Conservation (phyloP, 1,140 invertebrate species). For the Pogonognathellus flavescens region DNA sequence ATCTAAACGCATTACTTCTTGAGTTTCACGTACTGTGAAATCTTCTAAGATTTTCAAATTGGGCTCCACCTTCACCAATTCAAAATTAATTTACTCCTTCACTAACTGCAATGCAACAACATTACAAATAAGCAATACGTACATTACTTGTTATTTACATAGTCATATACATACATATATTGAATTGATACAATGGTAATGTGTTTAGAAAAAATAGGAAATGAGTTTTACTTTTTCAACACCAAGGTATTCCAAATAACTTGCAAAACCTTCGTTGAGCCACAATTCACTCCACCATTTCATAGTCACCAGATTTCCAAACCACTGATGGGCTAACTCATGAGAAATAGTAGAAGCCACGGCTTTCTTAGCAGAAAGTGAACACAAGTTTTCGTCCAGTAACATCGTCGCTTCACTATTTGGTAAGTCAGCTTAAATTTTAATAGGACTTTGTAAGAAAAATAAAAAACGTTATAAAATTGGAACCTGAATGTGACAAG, state of each 20-base stretch:
- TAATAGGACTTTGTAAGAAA: no score
- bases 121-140: no score
- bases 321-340: slow-evolving; percentile 65
- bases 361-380: slow-evolving; percentile 77
- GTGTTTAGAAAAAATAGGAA: no score
- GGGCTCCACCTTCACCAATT: slow-evolving; percentile 81
- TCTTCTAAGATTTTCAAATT: slow-evolving; percentile 86
- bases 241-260: slow-evolving; percentile 65
- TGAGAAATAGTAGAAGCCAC: slow-evolving; percentile 80
- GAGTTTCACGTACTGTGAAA: slow-evolving; percentile 86
- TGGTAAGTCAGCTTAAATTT: no score
- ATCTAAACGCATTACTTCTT: slow-evolving; percentile 86
- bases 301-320: slow-evolving; percentile 75
- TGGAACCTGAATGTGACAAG: slow-evolving; percentile 55
- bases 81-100: no score
- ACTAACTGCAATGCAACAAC: no score
- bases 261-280: slow-evolving; percentile 90
- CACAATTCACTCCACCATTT: slow-evolving; percentile 74
- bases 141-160: no score
- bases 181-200: no score
- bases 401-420: slow-evolving; percentile 90
- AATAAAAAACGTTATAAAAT: no score
- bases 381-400: slow-evolving; percentile 81
- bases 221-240: slow-evolving; percentile 35
- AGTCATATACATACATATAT: no score